Evolutionary conservation across 2,797 vertebrate genomes (phyloP).

Genomic region (Phalloptychus januarius): DNA sequence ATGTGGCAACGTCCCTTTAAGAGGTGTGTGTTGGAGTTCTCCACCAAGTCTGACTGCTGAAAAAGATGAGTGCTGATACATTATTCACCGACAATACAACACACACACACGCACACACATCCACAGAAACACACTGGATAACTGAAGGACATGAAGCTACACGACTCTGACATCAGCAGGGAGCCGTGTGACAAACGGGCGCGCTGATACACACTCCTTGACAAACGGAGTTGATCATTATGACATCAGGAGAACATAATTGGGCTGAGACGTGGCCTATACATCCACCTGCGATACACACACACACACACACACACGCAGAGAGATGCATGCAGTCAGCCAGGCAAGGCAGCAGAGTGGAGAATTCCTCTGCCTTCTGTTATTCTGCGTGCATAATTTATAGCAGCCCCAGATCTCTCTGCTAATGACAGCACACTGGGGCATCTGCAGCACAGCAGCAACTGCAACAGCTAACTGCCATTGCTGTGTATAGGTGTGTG

Average conservation of each 20-base stretch:
- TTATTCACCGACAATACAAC: constrained; percentile 69
- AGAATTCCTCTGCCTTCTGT: constrained; percentile 78
- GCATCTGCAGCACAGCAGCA: constrained; percentile 78
- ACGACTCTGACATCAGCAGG: constrained; percentile 29
- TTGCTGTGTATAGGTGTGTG: constrained; percentile 22
- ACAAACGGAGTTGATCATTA: constrained; percentile 42
- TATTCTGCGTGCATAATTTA: constrained; percentile 82
- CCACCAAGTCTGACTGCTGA: constrained; percentile 63
- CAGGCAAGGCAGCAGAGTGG: constrained; percentile 48
- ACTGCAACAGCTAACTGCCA: constrained; percentile 71
- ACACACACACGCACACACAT: constrained; percentile 16
- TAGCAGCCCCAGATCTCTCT: constrained; percentile 81
- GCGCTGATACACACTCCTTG: constrained; percentile 14
- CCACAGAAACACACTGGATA: constrained; percentile 35
- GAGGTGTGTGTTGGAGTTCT: constrained; percentile 64
- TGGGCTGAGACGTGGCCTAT: constrained; percentile 26
- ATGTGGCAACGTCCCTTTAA: constrained; percentile 67
- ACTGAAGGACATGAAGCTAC: constrained; percentile 54
- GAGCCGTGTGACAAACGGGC: constrained; percentile 30
- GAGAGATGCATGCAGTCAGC: background rate
- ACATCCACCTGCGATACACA: constrained; percentile 22
- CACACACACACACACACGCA: constrained; percentile 28
- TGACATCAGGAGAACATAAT: constrained; percentile 33
- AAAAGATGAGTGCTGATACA: constrained; percentile 69
- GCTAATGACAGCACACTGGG: constrained; percentile 79